Conservation (phyloP, 2,113 vertebrate species). For the Lates calcarifer region DNA sequence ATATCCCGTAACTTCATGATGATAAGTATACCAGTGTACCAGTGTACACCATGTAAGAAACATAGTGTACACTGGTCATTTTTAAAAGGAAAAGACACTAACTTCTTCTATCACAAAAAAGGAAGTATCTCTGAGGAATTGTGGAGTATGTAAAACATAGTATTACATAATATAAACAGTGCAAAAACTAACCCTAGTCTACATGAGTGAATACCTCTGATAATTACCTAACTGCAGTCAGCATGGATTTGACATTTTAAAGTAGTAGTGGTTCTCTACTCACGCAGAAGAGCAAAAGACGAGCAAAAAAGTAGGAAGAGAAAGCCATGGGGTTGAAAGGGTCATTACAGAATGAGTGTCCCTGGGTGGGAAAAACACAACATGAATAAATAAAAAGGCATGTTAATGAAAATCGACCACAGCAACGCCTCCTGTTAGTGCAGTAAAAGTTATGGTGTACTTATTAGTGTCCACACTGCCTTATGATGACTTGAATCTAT, state of each 20-base stretch:
- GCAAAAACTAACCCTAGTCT: neutral
- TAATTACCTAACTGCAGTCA: constrained; percentile 19
- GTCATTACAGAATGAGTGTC: constrained; percentile 36
- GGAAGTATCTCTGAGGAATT: neutral
- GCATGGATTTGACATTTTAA: neutral
- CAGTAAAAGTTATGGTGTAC: neutral
- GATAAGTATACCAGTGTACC: too few species aligned
- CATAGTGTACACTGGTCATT: neutral
- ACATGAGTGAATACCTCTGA: constrained; percentile 8
- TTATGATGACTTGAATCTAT: neutral
- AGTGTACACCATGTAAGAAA: neutral
- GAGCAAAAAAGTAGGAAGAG: neutral
- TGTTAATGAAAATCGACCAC: constrained; percentile 32
- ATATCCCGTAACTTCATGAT: constrained; percentile 1
- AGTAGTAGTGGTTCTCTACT: neutral
- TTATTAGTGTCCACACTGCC: constrained; percentile 2
- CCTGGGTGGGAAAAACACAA: constrained; percentile 21
- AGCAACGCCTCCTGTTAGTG: neutral
- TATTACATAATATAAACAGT: neutral
- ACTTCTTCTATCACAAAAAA: neutral
- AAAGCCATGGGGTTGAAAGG: constrained; percentile 12
- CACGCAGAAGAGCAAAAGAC: constrained; percentile 6
- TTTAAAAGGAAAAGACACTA: neutral
- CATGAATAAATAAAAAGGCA: constrained; percentile 44
- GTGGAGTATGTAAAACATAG: neutral